Conservation (phyloP, 2,797 vertebrate genomes). For the Nasua narica region DNA sequence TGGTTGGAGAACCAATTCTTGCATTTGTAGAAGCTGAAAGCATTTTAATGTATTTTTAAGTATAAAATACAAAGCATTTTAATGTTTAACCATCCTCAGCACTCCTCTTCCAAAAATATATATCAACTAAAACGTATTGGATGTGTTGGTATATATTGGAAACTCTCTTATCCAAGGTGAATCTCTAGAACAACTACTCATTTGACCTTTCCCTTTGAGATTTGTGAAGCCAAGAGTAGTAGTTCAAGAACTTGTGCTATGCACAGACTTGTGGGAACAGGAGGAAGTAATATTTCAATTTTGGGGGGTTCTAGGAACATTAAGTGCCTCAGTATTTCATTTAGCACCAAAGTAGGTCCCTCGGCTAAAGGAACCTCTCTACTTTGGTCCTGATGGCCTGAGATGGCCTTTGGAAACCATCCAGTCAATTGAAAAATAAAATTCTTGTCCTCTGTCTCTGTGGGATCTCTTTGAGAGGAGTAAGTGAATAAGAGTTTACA, state of each 20-base stretch:
- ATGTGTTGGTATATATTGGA: background rate
- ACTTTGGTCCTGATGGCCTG: background rate
- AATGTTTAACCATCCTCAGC: background rate
- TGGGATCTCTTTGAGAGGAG: background rate
- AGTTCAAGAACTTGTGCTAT: background rate
- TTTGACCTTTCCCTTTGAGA: constrained; percentile 1
- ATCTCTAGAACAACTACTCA: background rate
- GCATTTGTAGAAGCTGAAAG: background rate
- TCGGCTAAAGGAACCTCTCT: background rate
- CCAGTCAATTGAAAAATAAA: background rate
- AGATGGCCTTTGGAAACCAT: background rate
- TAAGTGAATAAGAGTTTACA: background rate
- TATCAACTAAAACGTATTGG: background rate
- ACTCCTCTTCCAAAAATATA: background rate
- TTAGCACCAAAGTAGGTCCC: background rate
- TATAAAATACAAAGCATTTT: background rate
- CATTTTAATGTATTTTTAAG: background rate
- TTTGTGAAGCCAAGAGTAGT: background rate
- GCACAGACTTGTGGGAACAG: background rate
- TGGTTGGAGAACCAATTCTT: background rate
- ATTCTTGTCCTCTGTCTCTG: background rate
- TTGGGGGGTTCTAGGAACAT: background rate
- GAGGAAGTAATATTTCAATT: constrained; percentile 9
- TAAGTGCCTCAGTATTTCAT: background rate
- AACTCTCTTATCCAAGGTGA: background rate